phyloP scores from a whole-genome alignment of 2,797 vertebrate species.

The Octomys mimax region DNA sequence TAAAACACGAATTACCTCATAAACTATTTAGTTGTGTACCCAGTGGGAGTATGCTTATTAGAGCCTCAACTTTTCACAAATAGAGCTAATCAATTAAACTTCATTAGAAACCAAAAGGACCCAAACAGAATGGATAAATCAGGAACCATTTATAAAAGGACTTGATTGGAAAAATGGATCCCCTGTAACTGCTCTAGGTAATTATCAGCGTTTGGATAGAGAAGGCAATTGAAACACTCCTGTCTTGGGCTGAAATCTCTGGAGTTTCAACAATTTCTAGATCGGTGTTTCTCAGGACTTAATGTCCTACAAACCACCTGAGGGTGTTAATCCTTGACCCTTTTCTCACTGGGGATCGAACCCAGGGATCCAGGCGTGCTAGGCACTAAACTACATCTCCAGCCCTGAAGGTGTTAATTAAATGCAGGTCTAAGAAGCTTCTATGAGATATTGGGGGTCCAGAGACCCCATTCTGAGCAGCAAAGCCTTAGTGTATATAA shows the following conservation, averaged over 20 bases:
- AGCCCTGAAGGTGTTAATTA: neutral
- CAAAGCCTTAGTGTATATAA: constrained; percentile 70
- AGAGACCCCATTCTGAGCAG: neutral
- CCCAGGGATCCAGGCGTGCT: neutral
- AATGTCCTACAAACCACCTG: neutral
- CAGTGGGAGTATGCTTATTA: constrained; percentile 95
- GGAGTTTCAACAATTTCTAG: constrained; percentile 68
- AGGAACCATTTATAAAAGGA: constrained; percentile 85
- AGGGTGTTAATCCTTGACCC: neutral
- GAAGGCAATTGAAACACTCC: constrained; percentile 77
- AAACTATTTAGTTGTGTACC: constrained; percentile 97
- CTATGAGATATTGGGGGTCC: too few species aligned
- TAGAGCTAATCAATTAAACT: constrained; percentile 98
- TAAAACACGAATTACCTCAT: constrained; percentile 98
- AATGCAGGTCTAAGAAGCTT: neutral
- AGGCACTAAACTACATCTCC: neutral
- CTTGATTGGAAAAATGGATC: constrained; percentile 82
- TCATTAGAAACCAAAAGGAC: constrained; percentile 93
- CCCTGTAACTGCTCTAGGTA: constrained; percentile 83
- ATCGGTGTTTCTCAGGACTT: neutral
- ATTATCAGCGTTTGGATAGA: constrained; percentile 83
- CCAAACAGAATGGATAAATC: constrained; percentile 88
- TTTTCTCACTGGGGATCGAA: neutral
- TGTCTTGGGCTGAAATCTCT: constrained; percentile 77
- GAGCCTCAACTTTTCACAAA: constrained; percentile 93